Base-by-base conservation (phyloP, 2,797 vertebrate species). In the Fundulus diaphanus region DNA sequence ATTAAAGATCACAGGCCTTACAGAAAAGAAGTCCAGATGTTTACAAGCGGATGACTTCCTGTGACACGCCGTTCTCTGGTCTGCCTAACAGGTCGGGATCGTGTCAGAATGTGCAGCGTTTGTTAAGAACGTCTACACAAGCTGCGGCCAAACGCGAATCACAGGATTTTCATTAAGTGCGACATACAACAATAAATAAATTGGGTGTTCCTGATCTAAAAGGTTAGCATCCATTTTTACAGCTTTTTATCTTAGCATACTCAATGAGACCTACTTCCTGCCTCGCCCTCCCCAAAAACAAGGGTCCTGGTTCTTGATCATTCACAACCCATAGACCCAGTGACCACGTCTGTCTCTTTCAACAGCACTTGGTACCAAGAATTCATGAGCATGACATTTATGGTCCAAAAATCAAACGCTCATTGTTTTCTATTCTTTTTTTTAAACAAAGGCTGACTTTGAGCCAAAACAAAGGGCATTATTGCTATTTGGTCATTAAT, bases 1-100 rank as follows among this genome's bases (percentile, higher is more conserved):
- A 94, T 94, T 95, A 94, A 93, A 92, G 68, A 85, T 74, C 69
- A 73, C 73, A 78, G 46, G 31, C 40, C 49, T 44, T 71, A 82
- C 73, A 82, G 44, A 81, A 77, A 72, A 48, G 72, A 52, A 72
- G 70, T 74, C 27, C 82, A 77, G 75, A 52, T 74, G 73, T 66
- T 44, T 44, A 40, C 3, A 16, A 27, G 33, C 31, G 33, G 35
- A 40, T 24, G 35, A 65, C 74, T 81, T 79, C 77, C 57, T 67
- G 68, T 79, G 73, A 85, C 69, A 87, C 73, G 52, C 46, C 72
- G 63, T 65, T 76, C 71, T 72, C 61, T 73, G 72, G 73, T 79
- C 16, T 33, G 48, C 54, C 78, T 79, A 74, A 79, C 78, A 74
- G 70, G 77, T 57, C 18, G 67, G 49, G 42, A 76, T 52, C 76